Percentiles rank a stretch among this genome's conserved stretches.
Evolutionary conservation across 2,888 invertebrate genomes (phyloP).

Genomic region (Papilio demoleus): DNA sequence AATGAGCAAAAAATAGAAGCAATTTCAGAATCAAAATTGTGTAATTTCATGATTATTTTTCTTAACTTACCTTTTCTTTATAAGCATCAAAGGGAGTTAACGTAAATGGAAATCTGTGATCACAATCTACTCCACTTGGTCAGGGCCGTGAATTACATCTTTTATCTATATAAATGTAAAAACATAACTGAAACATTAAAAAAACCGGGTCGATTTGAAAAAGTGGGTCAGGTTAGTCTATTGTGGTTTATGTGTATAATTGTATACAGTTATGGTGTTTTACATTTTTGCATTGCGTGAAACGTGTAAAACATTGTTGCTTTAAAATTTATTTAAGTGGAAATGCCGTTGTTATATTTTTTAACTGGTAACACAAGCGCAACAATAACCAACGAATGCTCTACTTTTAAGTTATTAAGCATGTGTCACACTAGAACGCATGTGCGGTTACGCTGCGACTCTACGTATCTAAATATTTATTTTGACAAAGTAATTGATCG

Average conservation of each 20-base stretch:
- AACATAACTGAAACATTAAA: background rate
- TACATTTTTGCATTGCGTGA: conserved; percentile 9
- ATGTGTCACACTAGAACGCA: conserved; percentile 15
- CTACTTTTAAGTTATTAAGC: conserved; percentile 8
- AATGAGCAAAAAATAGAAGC: too few species aligned
- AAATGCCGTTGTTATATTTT: conserved; percentile 13
- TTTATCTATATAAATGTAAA: background rate
- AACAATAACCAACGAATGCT: conserved; percentile 15
- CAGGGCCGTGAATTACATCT: conserved; percentile 8
- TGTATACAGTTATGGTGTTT: conserved; percentile 9
- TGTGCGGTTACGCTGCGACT: conserved; percentile 5
- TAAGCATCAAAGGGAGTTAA: background rate
- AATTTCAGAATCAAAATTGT: too few species aligned
- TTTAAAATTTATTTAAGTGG: conserved; percentile 21
- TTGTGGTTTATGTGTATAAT: background rate
- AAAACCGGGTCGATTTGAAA: conserved; percentile 10
- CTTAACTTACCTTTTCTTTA: background rate
- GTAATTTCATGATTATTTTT: too few species aligned
- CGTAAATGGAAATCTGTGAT: conserved; percentile 11
- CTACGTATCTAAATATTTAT: background rate
- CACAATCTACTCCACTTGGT: conserved; percentile 19
- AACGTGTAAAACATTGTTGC: background rate
- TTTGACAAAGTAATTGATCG: background rate
- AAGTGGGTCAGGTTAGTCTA: conserved; percentile 6
- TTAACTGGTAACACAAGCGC: conserved; percentile 16